Evolutionary conservation across 2,888 invertebrate species (phyloP).

Genomic region (Mythimna ferrago): DNA sequence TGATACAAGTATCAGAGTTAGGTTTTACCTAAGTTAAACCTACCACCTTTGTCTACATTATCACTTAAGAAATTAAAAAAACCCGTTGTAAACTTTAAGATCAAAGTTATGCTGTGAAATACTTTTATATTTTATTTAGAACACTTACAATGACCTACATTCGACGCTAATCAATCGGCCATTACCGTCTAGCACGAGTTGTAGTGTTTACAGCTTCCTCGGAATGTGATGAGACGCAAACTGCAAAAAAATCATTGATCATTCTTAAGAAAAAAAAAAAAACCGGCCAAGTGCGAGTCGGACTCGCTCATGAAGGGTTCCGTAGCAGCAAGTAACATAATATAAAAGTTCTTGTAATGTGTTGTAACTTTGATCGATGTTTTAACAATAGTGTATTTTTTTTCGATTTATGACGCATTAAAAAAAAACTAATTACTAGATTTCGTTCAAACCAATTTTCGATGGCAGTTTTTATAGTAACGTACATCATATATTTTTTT

Average conservation of each 20-base stretch:
- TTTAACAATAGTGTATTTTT: no score
- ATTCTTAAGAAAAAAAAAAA: slow-evolving; percentile 24
- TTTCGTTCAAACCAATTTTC: no score
- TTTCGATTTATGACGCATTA: no score
- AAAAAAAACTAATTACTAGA: no score
- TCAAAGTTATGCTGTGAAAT: neutral
- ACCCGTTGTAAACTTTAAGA: neutral
- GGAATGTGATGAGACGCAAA: slow-evolving; percentile 19
- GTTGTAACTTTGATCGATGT: no score
- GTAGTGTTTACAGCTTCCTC: slow-evolving; percentile 12
- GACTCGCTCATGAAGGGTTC: no score
- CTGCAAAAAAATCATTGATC: slow-evolving; percentile 35
- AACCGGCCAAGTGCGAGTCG: no score
- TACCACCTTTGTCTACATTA: neutral
- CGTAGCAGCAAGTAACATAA: no score
- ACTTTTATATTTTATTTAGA: slow-evolving; percentile 1
- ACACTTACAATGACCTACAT: slow-evolving; percentile 18
- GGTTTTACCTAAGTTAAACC: no score
- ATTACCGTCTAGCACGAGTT: slow-evolving; percentile 2
- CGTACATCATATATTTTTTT: no score
- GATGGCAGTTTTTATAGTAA: no score
- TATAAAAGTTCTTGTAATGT: no score
- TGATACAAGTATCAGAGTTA: neutral
- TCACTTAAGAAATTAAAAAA: neutral
- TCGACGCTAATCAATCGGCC: slow-evolving; percentile 28